Evolutionary conservation across 2,888 invertebrate species (phyloP), one percentile per base, ranked within the genome.

Genomic region (Anthoptus insignis): DNA sequence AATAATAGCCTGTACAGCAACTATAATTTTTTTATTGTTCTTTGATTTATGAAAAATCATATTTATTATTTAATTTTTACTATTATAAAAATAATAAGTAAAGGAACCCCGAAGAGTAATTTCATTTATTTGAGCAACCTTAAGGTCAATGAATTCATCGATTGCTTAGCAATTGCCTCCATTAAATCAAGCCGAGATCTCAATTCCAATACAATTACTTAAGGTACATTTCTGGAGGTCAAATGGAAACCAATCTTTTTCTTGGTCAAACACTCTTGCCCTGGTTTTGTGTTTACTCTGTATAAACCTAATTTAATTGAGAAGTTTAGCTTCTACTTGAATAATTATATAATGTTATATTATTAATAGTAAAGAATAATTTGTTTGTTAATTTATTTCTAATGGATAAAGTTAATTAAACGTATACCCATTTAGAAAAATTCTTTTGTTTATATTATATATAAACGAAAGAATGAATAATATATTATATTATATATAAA

Each of bases 181-280:
- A 67, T 69, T 67, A 66, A 68, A 59, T 68, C 65, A 63, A 64
- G 58, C 61, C 59, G 59, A 66, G 64, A 61, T 59, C 65, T 67
- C 69, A 59, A 65, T 69, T 69, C 65, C 64, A 66, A 68, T 73
- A 69, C 69, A 67, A 68, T 73, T 69, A 68, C 66, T 66, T 54
- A 66, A 67, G 64, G 65, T 42, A 50, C 39, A 50, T 49, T 70
- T 56, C 52, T 60, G 59, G 66, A 66, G 70, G 70, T 66, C 70
- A 67, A 72, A 69, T 59, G 52, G 67, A 65, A 69, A 59, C 59
- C 65, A 64, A 64, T 68, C 64, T 70, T 70, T 68, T 56, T 60
- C 42, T 61, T 53, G 45, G 45, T 61, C 24, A 53, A 61, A 61
- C 24, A 61, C 53, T 47, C 32, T 34, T 47, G 45, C 13, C 45